Conservation (phyloP, 2,888 invertebrate species). For the Chouioia cunea region DNA sequence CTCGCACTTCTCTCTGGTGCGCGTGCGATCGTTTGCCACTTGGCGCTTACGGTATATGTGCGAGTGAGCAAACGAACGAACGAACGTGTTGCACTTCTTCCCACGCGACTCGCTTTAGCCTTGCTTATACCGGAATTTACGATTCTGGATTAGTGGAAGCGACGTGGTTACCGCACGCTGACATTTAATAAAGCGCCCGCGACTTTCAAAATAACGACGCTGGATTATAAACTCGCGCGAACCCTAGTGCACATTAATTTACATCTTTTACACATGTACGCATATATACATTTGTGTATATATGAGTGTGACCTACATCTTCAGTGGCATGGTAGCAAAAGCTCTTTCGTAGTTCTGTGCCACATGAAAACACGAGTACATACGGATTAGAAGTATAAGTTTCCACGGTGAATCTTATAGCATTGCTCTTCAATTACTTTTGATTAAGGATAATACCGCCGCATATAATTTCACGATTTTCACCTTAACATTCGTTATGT, state of each 20-base stretch:
- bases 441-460: slow-evolving; percentile 3
- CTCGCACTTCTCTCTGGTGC: too few species aligned
- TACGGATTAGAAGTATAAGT: too few species aligned
- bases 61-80: slow-evolving; percentile 23
- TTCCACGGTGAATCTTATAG: slow-evolving; percentile 14
- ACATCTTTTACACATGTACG: slow-evolving; percentile 14
- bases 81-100: slow-evolving; percentile 52
- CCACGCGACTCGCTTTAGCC: slow-evolving; percentile 55
- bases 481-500: too few species aligned
- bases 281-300: slow-evolving; percentile 20
- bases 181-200: slow-evolving; percentile 31
- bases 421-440: slow-evolving; percentile 15
- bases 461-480: too few species aligned
- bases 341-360: neutral
- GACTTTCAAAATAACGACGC: slow-evolving; percentile 21
- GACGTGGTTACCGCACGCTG: slow-evolving; percentile 20
- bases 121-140: slow-evolving; percentile 55
- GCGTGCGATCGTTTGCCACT: slow-evolving; percentile 21
- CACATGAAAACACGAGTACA: neutral
- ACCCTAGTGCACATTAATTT: too few species aligned
- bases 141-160: slow-evolving; percentile 43
- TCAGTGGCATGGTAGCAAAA: slow-evolving; percentile 1
- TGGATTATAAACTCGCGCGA: slow-evolving; percentile 6
- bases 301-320: slow-evolving; percentile 13
- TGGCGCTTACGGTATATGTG: slow-evolving; percentile 26